Conservation (phyloP, 2,797 vertebrate species). For the Potorous gilbertii region DNA sequence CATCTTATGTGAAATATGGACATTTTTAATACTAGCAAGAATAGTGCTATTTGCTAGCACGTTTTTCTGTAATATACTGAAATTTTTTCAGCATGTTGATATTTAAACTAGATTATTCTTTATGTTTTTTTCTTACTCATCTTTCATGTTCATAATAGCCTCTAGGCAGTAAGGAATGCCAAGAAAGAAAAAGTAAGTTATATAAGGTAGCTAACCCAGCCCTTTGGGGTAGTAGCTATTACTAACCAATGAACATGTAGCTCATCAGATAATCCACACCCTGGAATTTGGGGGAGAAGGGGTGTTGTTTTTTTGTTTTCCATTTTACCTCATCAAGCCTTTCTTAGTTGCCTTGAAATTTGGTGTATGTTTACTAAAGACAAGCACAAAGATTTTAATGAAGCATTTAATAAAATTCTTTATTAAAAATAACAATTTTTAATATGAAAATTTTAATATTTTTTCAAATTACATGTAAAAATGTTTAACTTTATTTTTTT, state of each 20-base stretch:
- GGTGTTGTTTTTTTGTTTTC: not conserved
- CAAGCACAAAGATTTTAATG: conserved; percentile 48
- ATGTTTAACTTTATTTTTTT: not conserved
- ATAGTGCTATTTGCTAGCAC: not conserved
- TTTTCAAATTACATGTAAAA: not conserved
- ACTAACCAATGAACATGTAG: conserved; percentile 14
- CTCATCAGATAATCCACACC: not conserved
- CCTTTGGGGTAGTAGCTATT: not conserved
- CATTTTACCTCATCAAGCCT: conserved; percentile 47
- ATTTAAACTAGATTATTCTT: conserved; percentile 14
- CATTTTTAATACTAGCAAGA: not conserved
- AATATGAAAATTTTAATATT: not conserved
- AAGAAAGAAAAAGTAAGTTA: conserved; percentile 13
- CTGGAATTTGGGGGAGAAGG: not conserved
- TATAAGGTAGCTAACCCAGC: not conserved
- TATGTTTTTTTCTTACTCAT: conserved; percentile 7
- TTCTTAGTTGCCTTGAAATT: conserved; percentile 31
- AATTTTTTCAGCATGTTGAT: not conserved
- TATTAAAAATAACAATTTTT: conserved; percentile 29
- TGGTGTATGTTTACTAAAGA: conserved; percentile 57
- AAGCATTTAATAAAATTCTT: conserved; percentile 4
- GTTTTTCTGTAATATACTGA: not conserved
- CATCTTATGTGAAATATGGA: not conserved
- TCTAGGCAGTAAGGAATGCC: conserved; percentile 14
- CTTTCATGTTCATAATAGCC: conserved; percentile 32